Base-by-base conservation (phyloP, 2,888 invertebrate genomes). In the Erebia palarica region DNA sequence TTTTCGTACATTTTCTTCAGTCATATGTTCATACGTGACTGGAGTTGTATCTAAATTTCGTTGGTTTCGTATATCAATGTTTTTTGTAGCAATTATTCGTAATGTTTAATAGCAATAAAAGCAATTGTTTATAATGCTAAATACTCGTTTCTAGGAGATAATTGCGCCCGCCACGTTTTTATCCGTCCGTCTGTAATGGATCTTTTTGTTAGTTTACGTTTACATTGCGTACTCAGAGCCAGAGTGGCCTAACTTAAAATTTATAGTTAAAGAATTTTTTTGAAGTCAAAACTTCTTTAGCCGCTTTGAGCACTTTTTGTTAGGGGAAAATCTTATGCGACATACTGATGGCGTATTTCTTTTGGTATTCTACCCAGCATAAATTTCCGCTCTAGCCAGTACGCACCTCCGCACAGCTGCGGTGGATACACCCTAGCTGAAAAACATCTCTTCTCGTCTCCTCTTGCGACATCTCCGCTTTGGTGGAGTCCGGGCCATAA, bases 21-120 rank as follows among this genome's bases (percentile, higher is more conserved):
- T 7, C 1, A 0, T 51, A 21, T 21, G 1, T n/a, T n/a, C n/a
- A 5, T 51, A 51, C 51, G 51, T n/a, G 4, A 3, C n/a, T 51
- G n/a, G 14, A 9, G 47, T 11, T n/a, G n/a, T 51, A n/a, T 16
- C n/a, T 53, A 53, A 16, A n/a, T n/a, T 55, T 55, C 16, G 9
- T 8, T 51, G n/a, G 51, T 8, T n/a, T 16, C n/a, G 2, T 16
- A 18, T 49, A 61, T 47, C 61, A 61, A 51, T 16, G 36, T 63
- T 84, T 83, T 36, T 80, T 75, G 75, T 79, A 9, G 81, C 79
- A 83, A 84, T 83, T 82, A 83, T 82, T 82, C 80, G 78, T 83
- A 84, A 84, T 80, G 82, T 83, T 82, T 85, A 82, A 85, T 84
- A 84, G 82, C 81, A 84, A 87, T 87, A 87, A 87, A 87, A 82